Percentiles rank a stretch among this genome's conserved stretches.
phyloP scores from a whole-genome alignment of 2,888 invertebrate genomes.

The Scotopteryx bipunctaria region DNA sequence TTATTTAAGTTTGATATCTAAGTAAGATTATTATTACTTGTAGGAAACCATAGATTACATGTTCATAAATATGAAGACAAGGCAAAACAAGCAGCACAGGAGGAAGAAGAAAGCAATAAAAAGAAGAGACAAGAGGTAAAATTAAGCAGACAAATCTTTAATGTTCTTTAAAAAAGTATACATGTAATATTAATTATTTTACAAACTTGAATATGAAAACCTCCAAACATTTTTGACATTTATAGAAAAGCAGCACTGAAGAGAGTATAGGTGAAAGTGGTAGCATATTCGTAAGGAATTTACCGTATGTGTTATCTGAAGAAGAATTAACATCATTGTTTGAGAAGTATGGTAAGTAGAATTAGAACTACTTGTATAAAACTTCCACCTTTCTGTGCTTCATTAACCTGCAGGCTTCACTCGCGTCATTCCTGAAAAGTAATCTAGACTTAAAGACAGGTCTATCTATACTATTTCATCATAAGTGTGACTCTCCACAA shows the following conservation, averaged over 20 bases:
- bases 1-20: no score
- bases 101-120: constrained; percentile 59
- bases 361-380: no score
- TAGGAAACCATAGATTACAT: constrained; percentile 74
- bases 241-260: constrained; percentile 61
- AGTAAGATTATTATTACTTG: neutral
- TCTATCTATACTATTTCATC: no score
- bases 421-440: no score
- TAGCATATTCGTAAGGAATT: constrained; percentile 94
- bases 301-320: constrained; percentile 93
- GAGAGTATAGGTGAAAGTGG: constrained; percentile 95
- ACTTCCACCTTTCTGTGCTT: no score
- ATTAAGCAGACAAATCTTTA: no score
- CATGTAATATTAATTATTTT: no score
- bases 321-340: constrained; percentile 93
- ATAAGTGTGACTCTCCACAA: no score
- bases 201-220: no score
- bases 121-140: constrained; percentile 67
- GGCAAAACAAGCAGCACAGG: constrained; percentile 62
- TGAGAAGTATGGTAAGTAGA: constrained; percentile 88
- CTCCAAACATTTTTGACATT: neutral
- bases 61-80: constrained; percentile 74
- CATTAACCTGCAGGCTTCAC: no score
- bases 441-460: no score
- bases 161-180: no score